Evolutionary conservation across 2,797 vertebrate species (phyloP).

Genomic region (Gephyroberyx darwinii): DNA sequence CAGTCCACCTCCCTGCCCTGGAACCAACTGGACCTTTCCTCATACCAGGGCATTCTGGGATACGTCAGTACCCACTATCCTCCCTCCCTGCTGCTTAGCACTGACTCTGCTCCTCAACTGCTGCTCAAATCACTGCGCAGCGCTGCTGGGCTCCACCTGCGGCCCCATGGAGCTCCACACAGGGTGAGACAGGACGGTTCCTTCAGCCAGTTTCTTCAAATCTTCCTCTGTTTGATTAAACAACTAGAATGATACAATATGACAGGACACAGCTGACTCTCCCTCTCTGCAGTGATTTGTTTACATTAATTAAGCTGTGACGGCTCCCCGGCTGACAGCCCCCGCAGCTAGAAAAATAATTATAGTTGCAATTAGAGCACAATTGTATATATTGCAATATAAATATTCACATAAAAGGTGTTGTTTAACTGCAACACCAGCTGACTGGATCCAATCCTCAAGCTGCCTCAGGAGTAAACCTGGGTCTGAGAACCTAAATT

Average conservation of each 20-base stretch:
- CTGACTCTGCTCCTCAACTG: conserved; percentile 84
- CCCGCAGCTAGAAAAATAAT: too few relatives aligned
- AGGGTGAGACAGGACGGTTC: conserved; percentile 67
- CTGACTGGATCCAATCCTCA: too few relatives aligned
- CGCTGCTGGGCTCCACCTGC: conserved; percentile 88
- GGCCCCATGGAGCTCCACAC: conserved; percentile 81
- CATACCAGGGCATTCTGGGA: conserved; percentile 89
- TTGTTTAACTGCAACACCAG: too few relatives aligned
- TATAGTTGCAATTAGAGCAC: too few relatives aligned
- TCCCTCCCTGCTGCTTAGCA: conserved; percentile 86
- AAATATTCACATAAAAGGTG: too few relatives aligned
- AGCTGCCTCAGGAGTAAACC: too few relatives aligned
- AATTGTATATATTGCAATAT: too few relatives aligned
- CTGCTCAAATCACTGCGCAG: conserved; percentile 89
- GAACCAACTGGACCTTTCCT: conserved; percentile 89
- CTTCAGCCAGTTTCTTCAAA: not conserved
- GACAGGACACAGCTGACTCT: not conserved
- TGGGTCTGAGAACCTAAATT: too few relatives aligned
- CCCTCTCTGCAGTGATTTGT: too few relatives aligned
- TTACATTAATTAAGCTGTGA: too few relatives aligned
- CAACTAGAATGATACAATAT: not conserved
- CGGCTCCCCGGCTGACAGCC: too few relatives aligned
- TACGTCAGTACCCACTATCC: conserved; percentile 94
- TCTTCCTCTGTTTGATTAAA: not conserved
- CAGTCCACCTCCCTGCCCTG: conserved; percentile 93